Conservation (phyloP, 2,797 vertebrate species). For the Peromyscus eremicus region DNA sequence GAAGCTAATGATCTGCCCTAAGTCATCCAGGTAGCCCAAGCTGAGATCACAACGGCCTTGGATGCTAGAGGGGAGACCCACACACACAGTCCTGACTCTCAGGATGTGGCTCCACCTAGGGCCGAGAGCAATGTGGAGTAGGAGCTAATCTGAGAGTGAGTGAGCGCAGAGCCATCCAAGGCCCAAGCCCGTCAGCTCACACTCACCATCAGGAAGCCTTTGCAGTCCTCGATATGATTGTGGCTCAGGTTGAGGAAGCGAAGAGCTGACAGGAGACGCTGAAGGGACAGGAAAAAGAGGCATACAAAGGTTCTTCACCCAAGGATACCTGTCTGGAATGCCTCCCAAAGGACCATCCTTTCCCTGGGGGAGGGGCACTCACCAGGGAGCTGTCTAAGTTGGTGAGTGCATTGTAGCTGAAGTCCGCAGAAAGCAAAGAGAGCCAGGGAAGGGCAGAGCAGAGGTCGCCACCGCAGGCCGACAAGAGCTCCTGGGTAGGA, state of each 20-base stretch:
- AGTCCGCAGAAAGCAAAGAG: constrained; percentile 96
- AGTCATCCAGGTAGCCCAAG: neutral
- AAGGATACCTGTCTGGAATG: neutral
- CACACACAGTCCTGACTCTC: neutral
- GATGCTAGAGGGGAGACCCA: neutral
- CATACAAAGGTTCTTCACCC: neutral
- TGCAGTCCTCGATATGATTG: constrained; percentile 95
- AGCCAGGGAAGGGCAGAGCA: constrained; percentile 97
- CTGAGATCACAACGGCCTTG: constrained; percentile 13
- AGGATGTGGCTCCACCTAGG: neutral
- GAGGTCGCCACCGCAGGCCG: constrained; percentile 96
- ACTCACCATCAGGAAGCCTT: constrained; percentile 92
- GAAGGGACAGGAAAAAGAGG: constrained; percentile 54
- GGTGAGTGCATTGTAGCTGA: constrained; percentile 95
- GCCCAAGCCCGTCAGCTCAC: neutral
- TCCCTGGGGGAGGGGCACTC: constrained; percentile 77
- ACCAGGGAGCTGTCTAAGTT: constrained; percentile 96
- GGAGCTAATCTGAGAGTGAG: neutral
- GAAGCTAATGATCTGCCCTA: neutral
- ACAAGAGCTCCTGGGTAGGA: constrained; percentile 94
- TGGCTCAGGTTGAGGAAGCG: constrained; percentile 96
- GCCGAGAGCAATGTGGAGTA: neutral
- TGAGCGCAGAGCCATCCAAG: neutral
- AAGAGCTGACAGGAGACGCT: constrained; percentile 96
- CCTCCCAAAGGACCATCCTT: neutral